These are phyloP conservation scores for Leptoteleia sp. DNA, from an alignment of 1,140 invertebrate species.

Conservation along the genomic window DNA sequence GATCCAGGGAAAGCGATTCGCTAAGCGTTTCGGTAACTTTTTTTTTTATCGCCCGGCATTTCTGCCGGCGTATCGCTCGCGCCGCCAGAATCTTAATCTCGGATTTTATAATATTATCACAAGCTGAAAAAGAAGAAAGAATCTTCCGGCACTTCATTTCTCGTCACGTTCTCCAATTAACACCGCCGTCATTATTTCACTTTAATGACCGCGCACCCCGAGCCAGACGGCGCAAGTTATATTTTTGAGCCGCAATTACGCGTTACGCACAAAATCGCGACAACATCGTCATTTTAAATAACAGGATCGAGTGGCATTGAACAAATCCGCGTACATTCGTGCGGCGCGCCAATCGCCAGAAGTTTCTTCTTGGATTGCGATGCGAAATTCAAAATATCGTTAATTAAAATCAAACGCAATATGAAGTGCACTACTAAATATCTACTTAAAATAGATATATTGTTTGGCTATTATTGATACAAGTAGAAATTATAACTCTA, in stretches of 20 bases:
- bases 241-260: slow-evolving; percentile 22
- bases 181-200: slow-evolving; percentile 53
- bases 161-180: slow-evolving; percentile 64
- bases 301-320: slow-evolving; percentile 13
- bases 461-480: no score
- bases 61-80: slow-evolving; percentile 4
- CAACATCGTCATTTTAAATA: slow-evolving; percentile 18
- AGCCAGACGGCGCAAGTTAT: background rate
- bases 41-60: background rate
- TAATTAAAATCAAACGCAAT: no score
- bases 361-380: no score
- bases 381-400: no score
- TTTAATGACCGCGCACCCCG: slow-evolving; percentile 46
- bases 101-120: slow-evolving; percentile 31
- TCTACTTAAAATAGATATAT: no score
- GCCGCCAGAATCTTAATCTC: slow-evolving; percentile 26
- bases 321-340: no score
- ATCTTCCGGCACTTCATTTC: slow-evolving; percentile 55
- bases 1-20: background rate
- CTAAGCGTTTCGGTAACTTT: background rate
- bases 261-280: slow-evolving; percentile 15
- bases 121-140: slow-evolving; percentile 37
- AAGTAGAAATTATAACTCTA: no score
- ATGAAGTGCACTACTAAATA: no score
- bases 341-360: no score